Conservation (phyloP, 2,113 vertebrate species). For the Grallaria varia region DNA sequence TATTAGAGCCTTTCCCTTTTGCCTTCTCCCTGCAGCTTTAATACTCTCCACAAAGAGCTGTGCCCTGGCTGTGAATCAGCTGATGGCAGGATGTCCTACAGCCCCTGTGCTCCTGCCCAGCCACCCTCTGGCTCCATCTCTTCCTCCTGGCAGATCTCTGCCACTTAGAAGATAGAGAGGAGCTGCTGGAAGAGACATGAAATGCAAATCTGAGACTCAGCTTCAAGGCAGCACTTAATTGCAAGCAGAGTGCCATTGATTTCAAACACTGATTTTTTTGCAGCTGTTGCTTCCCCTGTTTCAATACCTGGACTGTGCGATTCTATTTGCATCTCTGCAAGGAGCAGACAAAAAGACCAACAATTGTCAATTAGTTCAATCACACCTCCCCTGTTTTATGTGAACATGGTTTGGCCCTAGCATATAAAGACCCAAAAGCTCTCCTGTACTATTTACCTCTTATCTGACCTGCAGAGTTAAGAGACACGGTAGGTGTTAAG, state of each 20-base stretch:
- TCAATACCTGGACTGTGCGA: background rate
- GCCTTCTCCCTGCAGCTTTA: background rate
- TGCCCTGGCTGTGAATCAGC: rapidly evolving
- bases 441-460: background rate
- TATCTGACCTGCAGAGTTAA: background rate
- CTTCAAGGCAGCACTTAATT: background rate
- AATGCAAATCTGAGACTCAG: background rate
- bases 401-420: background rate
- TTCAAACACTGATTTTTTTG: background rate
- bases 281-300: background rate
- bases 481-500: background rate
- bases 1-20: background rate
- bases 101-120: background rate
- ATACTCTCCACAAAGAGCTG: background rate
- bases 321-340: background rate
- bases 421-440: background rate
- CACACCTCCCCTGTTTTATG: background rate
- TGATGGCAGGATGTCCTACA: background rate
- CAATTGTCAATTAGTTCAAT: background rate
- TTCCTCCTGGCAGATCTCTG: background rate
- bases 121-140: background rate
- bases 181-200: background rate
- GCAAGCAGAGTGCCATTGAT: background rate
- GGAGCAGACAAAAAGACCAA: background rate
- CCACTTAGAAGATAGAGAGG: background rate